Base-by-base conservation (phyloP, 2,888 invertebrate species). In the Bellardia bayeri region DNA sequence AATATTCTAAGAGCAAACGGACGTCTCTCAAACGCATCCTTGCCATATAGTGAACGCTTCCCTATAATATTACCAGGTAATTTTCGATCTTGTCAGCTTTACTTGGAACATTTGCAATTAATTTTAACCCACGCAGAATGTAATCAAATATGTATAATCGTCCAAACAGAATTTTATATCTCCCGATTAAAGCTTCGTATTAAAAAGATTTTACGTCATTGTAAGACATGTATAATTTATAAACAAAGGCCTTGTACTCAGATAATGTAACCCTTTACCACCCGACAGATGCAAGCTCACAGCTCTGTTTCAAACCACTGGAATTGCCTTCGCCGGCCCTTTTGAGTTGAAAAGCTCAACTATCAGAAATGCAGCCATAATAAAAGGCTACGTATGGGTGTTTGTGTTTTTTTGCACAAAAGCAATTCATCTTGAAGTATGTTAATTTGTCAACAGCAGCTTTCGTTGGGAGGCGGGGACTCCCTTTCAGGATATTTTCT, bases 381-480 rank as follows among this genome's bases (percentile, higher is more conserved):
- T 45, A 14, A 74, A 61, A 30, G 74, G 58, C 0, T 58, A 74
- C 6, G 30, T 9, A 0, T 63, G 75, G 13, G 63, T 75, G 2
- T 75, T 75, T n/a, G 37, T 75, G 0, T 61, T 49, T 4, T 75
- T 75, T 63, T n/a, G 30, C 0, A 63, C 63, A 3, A 63, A 51
- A 14, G 75, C 61, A n/a, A 7, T 75, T 6, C 82, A 82, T 42
- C 40, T 81, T 11, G 72, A 81, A 45, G 14, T 37, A 6, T 82
- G 82, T 14, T 0, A 45, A 74, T 3, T 58, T 82, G 0, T 82
- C 66, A 2, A 14, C 74, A 3, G 66, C 64, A 2, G 74, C 74
- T 1, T 81, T 81, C n/a, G 30, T 72, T 8, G 72, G 81, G 5
- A 42, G 81, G n/a, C 40, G 81, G 16, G 81, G 81, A 4, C 74